These are phyloP conservation scores for Eurytoma adleriae DNA, from an alignment of 2,888 invertebrate species.

Conservation along the genomic window DNA sequence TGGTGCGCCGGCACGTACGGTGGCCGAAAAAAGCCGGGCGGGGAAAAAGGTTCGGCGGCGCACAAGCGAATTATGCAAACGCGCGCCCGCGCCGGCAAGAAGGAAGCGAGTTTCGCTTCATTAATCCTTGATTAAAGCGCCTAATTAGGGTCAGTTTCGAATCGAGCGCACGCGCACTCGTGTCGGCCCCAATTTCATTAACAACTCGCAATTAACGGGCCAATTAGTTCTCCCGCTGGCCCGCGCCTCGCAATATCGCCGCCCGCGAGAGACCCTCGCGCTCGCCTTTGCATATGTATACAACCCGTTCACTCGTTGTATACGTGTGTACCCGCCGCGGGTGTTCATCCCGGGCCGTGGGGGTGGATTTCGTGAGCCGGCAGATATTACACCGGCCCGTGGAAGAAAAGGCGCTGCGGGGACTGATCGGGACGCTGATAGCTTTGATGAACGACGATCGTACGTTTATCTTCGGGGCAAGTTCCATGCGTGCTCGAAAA, in stretches of 20 bases:
- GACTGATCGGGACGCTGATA: too few relatives aligned
- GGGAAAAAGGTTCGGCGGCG: not conserved
- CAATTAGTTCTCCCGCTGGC: conserved; percentile 35
- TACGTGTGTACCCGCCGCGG: too few relatives aligned
- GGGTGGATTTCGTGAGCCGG: too few relatives aligned
- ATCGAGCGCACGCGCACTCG: conserved; percentile 38
- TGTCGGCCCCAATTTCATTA: conserved; percentile 43
- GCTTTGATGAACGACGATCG: too few relatives aligned
- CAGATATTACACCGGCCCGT: too few relatives aligned
- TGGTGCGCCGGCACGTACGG: conserved; percentile 28
- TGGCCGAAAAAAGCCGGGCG: not conserved
- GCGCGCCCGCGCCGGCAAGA: conserved; percentile 1
- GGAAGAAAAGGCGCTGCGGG: too few relatives aligned
- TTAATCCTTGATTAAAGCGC: conserved; percentile 56
- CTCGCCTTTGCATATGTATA: conserved; percentile 18
- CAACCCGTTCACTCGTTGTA: not conserved
- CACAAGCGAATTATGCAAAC: conserved; percentile 21
- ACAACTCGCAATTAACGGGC: conserved; percentile 51
- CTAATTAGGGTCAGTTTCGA: conserved; percentile 59
- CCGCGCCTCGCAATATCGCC: conserved; percentile 6
- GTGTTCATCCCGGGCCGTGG: too few relatives aligned
- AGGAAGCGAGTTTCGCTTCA: conserved; percentile 51
- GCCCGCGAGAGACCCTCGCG: not conserved
- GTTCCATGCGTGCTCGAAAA: not conserved
- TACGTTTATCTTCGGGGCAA: too few relatives aligned